These are phyloP conservation scores for Callospermophilus lateralis DNA, from an alignment of 2,113 vertebrate genomes.

Conservation along the genomic window DNA sequence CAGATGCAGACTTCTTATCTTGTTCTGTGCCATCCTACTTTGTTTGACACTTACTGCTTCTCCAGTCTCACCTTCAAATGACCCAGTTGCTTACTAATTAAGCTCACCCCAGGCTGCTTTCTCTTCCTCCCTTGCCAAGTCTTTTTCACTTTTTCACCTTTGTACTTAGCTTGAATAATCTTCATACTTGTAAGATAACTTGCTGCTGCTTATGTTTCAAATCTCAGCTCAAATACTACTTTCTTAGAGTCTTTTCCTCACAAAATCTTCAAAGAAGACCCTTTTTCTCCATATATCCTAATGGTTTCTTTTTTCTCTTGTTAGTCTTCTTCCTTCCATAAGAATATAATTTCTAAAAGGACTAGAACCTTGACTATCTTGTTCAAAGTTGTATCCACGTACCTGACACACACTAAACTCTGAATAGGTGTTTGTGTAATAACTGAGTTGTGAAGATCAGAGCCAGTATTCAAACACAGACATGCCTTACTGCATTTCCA, in stretches of 20 bases:
- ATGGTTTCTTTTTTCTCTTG: background rate
- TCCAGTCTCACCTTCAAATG: background rate
- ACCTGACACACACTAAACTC: background rate
- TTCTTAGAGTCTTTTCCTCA: background rate
- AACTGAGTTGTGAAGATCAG: background rate
- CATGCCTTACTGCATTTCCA: background rate
- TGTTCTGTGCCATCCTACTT: too few species aligned
- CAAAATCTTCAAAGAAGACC: background rate
- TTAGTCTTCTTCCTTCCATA: background rate
- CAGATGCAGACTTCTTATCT: background rate
- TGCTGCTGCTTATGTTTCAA: background rate
- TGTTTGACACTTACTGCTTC: background rate
- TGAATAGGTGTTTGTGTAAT: background rate
- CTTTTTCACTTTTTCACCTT: background rate
- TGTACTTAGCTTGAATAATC: background rate
- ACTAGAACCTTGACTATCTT: background rate
- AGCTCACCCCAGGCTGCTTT: too few species aligned
- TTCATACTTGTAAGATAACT: background rate
- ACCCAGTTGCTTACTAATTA: background rate
- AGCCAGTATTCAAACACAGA: background rate
- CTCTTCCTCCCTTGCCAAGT: background rate
- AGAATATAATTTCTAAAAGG: background rate
- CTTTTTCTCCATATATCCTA: background rate
- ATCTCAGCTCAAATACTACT: background rate
- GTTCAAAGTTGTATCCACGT: background rate